Evolutionary conservation across 1,140 invertebrate species (phyloP).

Genomic region (Proctacanthus coquilletti): DNA sequence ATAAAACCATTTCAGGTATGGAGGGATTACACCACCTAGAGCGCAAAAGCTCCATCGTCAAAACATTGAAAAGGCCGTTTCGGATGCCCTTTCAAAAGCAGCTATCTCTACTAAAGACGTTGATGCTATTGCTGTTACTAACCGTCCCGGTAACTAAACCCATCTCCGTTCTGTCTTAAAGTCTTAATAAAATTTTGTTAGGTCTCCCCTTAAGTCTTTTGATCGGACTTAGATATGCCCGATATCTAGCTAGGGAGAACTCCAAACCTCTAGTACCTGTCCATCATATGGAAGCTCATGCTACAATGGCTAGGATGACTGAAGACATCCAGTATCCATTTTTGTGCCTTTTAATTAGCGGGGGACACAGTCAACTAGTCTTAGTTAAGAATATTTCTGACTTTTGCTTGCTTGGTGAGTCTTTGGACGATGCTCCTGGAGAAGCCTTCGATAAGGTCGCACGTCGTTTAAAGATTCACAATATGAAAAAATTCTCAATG

Average conservation of each 20-base stretch:
- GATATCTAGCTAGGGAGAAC: slow-evolving; percentile 49
- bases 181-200: slow-evolving; percentile 14
- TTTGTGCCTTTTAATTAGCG: slow-evolving; percentile 76
- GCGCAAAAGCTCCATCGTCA: slow-evolving; percentile 66
- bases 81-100: slow-evolving; percentile 47
- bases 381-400: slow-evolving; percentile 58
- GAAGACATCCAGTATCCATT: slow-evolving; percentile 69
- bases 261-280: slow-evolving; percentile 85
- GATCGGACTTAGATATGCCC: slow-evolving; percentile 75
- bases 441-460: slow-evolving; percentile 84
- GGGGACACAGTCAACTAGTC: slow-evolving; percentile 77
- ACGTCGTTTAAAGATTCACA: slow-evolving; percentile 67
- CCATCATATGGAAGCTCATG: slow-evolving; percentile 98
- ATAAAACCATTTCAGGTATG: slow-evolving; percentile 42
- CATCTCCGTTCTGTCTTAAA: too few species aligned
- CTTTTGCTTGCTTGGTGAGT: slow-evolving; percentile 64
- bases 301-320: slow-evolving; percentile 68
- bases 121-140: slow-evolving; percentile 82
- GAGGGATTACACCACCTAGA: slow-evolving; percentile 79
- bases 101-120: slow-evolving; percentile 53
- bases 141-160: slow-evolving; percentile 52
- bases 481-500: slow-evolving; percentile 49
- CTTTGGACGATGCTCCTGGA: slow-evolving; percentile 75
- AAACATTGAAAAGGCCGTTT: slow-evolving; percentile 61
- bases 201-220: slow-evolving; percentile 59